phyloP scores from a whole-genome alignment of 2,797 vertebrate species.

The Poecilia picta region DNA sequence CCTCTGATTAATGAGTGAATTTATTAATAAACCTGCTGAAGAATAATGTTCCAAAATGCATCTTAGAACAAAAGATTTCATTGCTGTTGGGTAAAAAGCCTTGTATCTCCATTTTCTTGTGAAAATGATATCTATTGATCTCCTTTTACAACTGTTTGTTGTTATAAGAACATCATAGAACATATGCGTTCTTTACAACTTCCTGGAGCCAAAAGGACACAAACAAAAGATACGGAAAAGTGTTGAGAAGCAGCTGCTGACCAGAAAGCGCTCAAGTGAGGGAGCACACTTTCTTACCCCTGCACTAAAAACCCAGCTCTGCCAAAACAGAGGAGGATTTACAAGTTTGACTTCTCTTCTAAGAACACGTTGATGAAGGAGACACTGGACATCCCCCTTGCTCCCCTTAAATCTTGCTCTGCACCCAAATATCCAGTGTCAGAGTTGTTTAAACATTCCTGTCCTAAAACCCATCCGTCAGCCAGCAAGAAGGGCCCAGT shows the following conservation, averaged over 20 bases:
- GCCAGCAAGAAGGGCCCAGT: conserved; percentile 34
- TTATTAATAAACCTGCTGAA: neutral
- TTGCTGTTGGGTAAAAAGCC: neutral
- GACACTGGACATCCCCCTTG: conserved; percentile 31
- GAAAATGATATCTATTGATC: neutral
- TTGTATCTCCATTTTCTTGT: neutral
- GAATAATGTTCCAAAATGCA: neutral
- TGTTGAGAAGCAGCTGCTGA: neutral
- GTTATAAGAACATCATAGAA: neutral
- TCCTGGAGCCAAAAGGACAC: neutral
- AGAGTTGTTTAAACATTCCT: conserved; percentile 75
- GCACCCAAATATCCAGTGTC: conserved; percentile 63
- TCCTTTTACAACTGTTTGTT: neutral
- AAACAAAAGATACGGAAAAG: neutral
- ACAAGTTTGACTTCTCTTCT: conserved; percentile 16
- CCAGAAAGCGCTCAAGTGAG: neutral
- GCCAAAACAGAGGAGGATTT: conserved; percentile 1
- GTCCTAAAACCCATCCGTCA: conserved; percentile 68
- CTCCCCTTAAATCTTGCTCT: conserved; percentile 45
- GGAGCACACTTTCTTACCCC: neutral
- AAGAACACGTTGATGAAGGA: conserved; percentile 29
- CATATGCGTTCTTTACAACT: neutral
- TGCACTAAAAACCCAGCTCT: neutral
- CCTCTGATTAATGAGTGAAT: neutral
- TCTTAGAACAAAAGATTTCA: neutral